Evolutionary conservation across 2,888 invertebrate species (phyloP).

Genomic region (Himalopsyche japonica): DNA sequence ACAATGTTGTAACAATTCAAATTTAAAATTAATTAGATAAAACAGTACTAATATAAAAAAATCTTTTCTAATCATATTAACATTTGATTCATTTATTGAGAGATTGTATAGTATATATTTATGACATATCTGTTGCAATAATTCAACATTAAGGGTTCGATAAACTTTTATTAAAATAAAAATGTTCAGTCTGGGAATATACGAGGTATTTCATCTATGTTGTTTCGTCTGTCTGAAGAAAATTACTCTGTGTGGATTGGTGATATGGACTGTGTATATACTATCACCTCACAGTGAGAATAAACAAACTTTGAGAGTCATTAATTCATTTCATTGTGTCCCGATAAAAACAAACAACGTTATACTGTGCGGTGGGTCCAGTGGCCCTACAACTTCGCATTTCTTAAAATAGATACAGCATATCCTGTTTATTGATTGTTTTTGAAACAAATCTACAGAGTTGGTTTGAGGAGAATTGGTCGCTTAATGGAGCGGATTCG

Average conservation of each 20-base stretch:
- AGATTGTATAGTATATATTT: too few species aligned
- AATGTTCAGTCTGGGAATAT: background rate
- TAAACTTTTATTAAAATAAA: background rate
- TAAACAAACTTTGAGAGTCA: background rate
- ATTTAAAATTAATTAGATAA: too few species aligned
- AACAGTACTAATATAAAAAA: too few species aligned
- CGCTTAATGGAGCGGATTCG: too few species aligned
- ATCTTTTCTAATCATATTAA: too few species aligned
- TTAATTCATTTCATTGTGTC: constrained; percentile 1
- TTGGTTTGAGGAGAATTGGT: too few species aligned
- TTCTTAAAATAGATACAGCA: background rate
- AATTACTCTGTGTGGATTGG: background rate
- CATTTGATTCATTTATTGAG: too few species aligned
- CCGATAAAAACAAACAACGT: background rate
- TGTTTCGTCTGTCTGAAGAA: background rate
- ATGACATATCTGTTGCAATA: too few species aligned
- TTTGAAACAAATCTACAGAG: too few species aligned
- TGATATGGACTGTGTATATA: background rate
- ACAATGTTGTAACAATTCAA: too few species aligned
- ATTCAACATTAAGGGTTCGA: too few species aligned
- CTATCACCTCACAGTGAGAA: background rate
- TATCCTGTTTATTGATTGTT: too few species aligned
- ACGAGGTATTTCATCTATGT: background rate
- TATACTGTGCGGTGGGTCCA: background rate
- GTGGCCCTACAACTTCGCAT: background rate